Evolutionary conservation across 2,113 vertebrate genomes (phyloP).

Genomic region (Lampris megalopsis): DNA sequence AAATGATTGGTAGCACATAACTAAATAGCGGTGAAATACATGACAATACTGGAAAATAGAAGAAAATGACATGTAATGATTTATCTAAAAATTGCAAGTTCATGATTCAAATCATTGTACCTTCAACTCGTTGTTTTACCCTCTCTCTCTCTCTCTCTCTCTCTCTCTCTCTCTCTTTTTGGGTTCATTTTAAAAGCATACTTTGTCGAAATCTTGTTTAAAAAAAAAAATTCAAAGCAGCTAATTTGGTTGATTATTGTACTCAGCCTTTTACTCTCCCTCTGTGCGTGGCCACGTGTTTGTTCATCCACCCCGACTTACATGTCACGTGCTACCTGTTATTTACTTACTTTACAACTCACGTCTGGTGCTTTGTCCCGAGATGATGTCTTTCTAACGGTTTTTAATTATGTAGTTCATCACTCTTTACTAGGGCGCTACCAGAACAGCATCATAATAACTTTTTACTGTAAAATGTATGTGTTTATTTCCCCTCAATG

Average conservation of each 20-base stretch:
- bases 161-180: no score
- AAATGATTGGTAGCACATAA: slow-evolving; percentile 48
- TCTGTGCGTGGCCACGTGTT: not conserved
- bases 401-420: slow-evolving; percentile 65
- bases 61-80: not conserved
- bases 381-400: slow-evolving; percentile 35
- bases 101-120: no score
- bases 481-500: slow-evolving; percentile 58
- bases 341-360: not conserved
- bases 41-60: slow-evolving; percentile 33
- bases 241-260: slow-evolving; percentile 4
- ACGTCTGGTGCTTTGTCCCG: not conserved
- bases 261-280: slow-evolving; percentile 4
- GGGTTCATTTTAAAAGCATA: not conserved
- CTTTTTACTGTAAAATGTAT: slow-evolving; percentile 41
- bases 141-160: no score
- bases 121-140: no score
- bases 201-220: slow-evolving; percentile 17
- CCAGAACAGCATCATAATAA: slow-evolving; percentile 36
- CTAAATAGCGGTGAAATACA: slow-evolving; percentile 65
- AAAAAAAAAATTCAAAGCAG: not conserved
- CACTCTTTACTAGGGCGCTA: slow-evolving; percentile 64
- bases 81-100: no score
- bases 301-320: slow-evolving; percentile 22
- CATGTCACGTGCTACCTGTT: slow-evolving; percentile 37